Conservation (phyloP, 2,797 vertebrate species). For the Cephalopachus bancanus region DNA sequence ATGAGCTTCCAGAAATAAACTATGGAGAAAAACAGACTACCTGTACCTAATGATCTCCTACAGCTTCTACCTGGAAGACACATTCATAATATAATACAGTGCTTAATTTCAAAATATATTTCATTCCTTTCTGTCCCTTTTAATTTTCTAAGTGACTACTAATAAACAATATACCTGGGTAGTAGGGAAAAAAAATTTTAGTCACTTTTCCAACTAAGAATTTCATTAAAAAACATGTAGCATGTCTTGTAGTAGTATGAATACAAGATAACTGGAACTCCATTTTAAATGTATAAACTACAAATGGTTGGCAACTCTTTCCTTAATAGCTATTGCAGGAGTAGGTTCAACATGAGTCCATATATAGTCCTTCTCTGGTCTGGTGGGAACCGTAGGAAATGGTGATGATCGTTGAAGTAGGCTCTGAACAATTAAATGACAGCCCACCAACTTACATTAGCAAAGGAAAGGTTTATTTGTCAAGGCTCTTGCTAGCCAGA, state of each 20-base stretch:
- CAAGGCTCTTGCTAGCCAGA: too few species aligned
- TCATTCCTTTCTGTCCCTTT: constrained; percentile 61
- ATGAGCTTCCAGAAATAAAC: constrained; percentile 67
- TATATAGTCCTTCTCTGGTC: constrained; percentile 97
- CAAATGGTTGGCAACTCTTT: constrained; percentile 92
- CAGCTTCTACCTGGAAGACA: constrained; percentile 27
- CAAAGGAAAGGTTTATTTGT: too few species aligned
- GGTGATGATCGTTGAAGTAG: constrained; percentile 98
- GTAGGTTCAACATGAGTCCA: constrained; percentile 98
- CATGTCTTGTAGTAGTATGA: neutral
- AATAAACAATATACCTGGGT: constrained; percentile 51
- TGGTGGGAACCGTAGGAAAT: constrained; percentile 96
- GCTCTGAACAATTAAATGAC: constrained; percentile 88
- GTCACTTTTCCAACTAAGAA: constrained; percentile 41
- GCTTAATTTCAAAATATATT: constrained; percentile 64
- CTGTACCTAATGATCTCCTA: constrained; percentile 48
- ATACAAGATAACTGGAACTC: constrained; percentile 35
- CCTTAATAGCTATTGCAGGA: constrained; percentile 94
- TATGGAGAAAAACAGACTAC: constrained; percentile 57
- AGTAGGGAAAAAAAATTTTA: constrained; percentile 12
- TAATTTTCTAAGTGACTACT: constrained; percentile 54
- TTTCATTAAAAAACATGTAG: constrained; percentile 56
- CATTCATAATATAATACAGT: neutral
- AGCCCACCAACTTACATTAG: too few species aligned
- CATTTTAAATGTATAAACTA: constrained; percentile 82